A percentile compares a stretch with the other conserved stretches of the same genome.
These are phyloP conservation scores for Monoplex corrugatus DNA, from an alignment of 2,888 invertebrate genomes.

Conservation along the genomic window DNA sequence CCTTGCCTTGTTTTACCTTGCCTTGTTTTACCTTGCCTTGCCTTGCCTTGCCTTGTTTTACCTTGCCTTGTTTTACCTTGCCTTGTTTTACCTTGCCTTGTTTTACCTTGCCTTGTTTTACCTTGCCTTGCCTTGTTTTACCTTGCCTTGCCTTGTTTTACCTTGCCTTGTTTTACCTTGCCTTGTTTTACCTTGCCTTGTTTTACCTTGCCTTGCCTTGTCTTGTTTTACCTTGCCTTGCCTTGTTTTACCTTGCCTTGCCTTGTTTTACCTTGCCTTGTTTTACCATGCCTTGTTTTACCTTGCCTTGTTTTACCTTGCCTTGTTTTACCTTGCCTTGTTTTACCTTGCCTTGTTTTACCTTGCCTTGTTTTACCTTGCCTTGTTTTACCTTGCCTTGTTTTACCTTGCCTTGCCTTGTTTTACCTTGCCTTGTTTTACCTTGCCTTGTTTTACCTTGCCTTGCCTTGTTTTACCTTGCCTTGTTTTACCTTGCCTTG, in stretches of 20 bases:
- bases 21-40: neutral
- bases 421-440: neutral
- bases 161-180: neutral
- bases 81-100: neutral
- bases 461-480: neutral
- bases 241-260: neutral
- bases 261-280: no score
- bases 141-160: constrained; percentile 9
- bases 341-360: neutral
- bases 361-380: neutral
- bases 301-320: no score
- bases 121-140: neutral
- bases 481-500: neutral
- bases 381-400: no score
- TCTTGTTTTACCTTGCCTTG: neutral
- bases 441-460: neutral
- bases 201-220: neutral
- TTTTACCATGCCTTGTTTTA: no score
- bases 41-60: neutral
- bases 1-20: neutral
- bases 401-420: neutral
- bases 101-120: constrained; percentile 4
- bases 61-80: neutral
- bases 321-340: neutral
- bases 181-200: constrained; percentile 13